These are phyloP conservation scores for Lamproptera curius DNA, from an alignment of 2,888 invertebrate genomes.

Conservation along the genomic window DNA sequence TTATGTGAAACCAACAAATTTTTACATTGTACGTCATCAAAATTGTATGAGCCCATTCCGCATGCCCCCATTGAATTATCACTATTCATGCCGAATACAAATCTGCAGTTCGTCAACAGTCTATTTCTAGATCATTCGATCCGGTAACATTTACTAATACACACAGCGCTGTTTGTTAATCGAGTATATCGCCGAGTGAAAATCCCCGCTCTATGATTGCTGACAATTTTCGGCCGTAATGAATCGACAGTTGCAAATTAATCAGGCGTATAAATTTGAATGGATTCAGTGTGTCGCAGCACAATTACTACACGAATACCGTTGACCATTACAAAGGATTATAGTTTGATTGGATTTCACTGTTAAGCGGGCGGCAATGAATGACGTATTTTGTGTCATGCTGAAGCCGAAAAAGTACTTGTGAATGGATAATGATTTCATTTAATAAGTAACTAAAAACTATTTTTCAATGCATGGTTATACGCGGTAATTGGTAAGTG, in stretches of 20 bases:
- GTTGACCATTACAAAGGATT: slow-evolving; percentile 1
- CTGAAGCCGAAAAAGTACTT: too few species aligned
- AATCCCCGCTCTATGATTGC: slow-evolving; percentile 1
- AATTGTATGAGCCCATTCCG: too few species aligned
- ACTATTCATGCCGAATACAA: too few species aligned
- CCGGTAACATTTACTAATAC: not conserved
- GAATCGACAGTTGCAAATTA: slow-evolving; percentile 11
- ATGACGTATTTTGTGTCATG: too few species aligned
- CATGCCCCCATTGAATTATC: too few species aligned
- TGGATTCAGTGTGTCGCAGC: slow-evolving; percentile 6
- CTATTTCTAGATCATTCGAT: not conserved
- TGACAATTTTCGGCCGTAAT: slow-evolving; percentile 10
- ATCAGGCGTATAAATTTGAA: slow-evolving; percentile 11
- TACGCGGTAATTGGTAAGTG: not conserved
- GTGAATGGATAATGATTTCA: too few species aligned
- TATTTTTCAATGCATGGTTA: not conserved
- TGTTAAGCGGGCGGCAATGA: not conserved
- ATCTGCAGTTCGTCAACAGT: too few species aligned
- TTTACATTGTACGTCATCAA: too few species aligned
- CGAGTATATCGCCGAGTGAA: slow-evolving; percentile 3
- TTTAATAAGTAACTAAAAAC: too few species aligned
- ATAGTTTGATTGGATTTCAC: not conserved
- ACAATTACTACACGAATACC: slow-evolving; percentile 1
- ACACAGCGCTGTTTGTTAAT: slow-evolving; percentile 3
- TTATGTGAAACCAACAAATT: too few species aligned